These are phyloP conservation scores for Oopsacas minuta DNA, from an alignment of 37 sponge, comb jelly and placozoan genomes.

Conservation along the genomic window DNA sequence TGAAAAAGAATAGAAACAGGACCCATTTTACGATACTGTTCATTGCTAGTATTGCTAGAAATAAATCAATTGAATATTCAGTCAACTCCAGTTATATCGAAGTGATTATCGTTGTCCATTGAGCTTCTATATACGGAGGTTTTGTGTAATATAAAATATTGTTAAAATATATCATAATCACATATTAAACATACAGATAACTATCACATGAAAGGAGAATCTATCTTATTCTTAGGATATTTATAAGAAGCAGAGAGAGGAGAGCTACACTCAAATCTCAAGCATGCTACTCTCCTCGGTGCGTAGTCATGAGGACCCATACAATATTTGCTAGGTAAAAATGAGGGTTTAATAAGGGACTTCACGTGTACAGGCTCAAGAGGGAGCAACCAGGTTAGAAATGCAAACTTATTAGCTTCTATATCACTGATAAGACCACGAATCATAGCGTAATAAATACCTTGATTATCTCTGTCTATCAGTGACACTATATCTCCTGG, in stretches of 20 bases:
- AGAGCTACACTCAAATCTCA: conserved; percentile 3
- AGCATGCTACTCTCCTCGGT: background rate
- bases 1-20: background rate
- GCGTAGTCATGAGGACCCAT: conserved; percentile 8
- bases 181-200: conserved; percentile 7
- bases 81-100: too few species aligned
- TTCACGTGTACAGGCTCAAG: background rate
- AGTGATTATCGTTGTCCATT: too few species aligned
- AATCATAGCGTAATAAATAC: background rate
- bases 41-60: too few species aligned
- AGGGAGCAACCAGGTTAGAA: background rate
- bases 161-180: too few species aligned
- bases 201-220: conserved; percentile 7
- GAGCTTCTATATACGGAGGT: too few species aligned
- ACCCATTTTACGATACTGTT: too few species aligned
- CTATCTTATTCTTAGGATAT: background rate
- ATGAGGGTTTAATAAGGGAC: background rate
- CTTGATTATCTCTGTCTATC: conserved; percentile 4
- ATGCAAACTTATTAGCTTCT: background rate
- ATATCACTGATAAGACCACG: conserved; percentile 6
- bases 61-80: too few species aligned
- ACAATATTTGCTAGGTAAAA: background rate
- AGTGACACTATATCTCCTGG: background rate
- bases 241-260: background rate
- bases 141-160: too few species aligned